These are phyloP conservation scores for Hemichromis elongatus DNA, from an alignment of 2,113 vertebrate species.

Conservation along the genomic window DNA sequence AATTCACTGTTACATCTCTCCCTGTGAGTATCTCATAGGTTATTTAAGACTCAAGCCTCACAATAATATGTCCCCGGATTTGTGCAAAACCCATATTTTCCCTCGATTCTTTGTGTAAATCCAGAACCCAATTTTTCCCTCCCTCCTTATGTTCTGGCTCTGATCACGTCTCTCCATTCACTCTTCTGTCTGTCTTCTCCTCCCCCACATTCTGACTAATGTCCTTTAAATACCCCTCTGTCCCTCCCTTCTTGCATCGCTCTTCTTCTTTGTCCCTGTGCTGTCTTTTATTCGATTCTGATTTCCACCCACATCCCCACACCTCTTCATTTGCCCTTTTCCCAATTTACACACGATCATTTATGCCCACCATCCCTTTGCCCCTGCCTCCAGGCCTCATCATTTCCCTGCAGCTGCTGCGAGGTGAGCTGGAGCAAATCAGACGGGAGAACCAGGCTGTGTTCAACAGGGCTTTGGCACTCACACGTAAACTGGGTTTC, in stretches of 20 bases:
- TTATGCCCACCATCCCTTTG: not conserved
- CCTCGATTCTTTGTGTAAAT: slow-evolving; percentile 2
- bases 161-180: slow-evolving; percentile 45
- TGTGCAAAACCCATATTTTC: slow-evolving; percentile 10
- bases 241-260: slow-evolving; percentile 17
- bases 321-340: slow-evolving; percentile 3
- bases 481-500: slow-evolving; percentile 92
- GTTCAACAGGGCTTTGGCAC: slow-evolving; percentile 85
- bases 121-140: slow-evolving; percentile 1
- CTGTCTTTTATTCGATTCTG: slow-evolving; percentile 7
- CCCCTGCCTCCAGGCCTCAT: slow-evolving; percentile 82
- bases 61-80: slow-evolving; percentile 2
- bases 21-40: not conserved
- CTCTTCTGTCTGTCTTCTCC: slow-evolving; percentile 52
- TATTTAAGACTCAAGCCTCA: slow-evolving; percentile 30
- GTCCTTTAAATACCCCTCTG: slow-evolving; percentile 52
- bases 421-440: slow-evolving; percentile 94
- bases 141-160: slow-evolving; percentile 11
- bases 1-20: not conserved
- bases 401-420: slow-evolving; percentile 91
- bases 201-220: slow-evolving; percentile 66
- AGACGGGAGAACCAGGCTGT: slow-evolving; percentile 89
- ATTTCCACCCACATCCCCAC: not conserved
- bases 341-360: not conserved
- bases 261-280: not conserved